Conservation (phyloP, 53 echinoderm and acorn worm genomes). For the Henricia sp. region DNA sequence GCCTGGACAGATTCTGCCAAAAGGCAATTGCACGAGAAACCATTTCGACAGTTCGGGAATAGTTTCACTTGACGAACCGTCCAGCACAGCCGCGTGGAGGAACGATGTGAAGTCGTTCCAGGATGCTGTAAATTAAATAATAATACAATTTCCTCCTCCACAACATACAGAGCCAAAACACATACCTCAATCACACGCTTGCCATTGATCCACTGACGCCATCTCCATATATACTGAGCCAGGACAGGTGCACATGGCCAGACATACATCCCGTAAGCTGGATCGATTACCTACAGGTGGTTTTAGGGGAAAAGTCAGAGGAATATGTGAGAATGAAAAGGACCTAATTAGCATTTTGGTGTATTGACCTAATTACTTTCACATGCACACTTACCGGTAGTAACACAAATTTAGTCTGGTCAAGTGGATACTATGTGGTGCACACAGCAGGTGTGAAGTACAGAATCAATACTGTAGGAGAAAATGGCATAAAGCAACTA, state of each 20-base stretch:
- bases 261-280: slow-evolving; percentile 94
- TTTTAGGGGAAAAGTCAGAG: neutral
- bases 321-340: neutral
- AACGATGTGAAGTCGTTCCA: neutral
- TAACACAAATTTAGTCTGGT: no score
- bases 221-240: slow-evolving; percentile 82
- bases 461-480: no score
- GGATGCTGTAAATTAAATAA: neutral
- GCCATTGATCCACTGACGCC: slow-evolving; percentile 51
- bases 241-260: slow-evolving; percentile 95
- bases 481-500: no score
- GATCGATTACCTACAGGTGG: slow-evolving; percentile 81
- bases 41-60: no score
- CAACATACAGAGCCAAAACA: neutral
- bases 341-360: neutral
- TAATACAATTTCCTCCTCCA: neutral
- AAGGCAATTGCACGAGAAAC: no score
- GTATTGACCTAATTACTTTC: no score
- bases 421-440: no score
- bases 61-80: no score
- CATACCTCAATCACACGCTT: slow-evolving; percentile 85
- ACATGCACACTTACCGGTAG: no score
- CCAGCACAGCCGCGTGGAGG: no score
- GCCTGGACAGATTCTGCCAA: no score
- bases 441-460: no score